Base-by-base conservation (phyloP, 2,888 invertebrate species). In the Scrobipalpa costella region DNA sequence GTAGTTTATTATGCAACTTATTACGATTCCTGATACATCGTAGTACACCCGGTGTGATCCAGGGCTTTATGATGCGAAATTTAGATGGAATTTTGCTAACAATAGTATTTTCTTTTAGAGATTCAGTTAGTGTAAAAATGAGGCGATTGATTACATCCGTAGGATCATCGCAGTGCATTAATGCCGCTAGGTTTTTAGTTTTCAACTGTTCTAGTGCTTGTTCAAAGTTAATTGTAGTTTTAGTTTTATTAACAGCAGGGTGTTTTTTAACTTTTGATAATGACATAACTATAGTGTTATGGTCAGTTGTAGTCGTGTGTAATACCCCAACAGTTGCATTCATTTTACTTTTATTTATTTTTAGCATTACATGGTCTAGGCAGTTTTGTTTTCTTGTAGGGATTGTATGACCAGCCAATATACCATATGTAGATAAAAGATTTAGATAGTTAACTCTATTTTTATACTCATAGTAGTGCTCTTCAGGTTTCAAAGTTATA, bases 371-470 rank as follows among this genome's bases (percentile, higher is more conserved):
- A 15, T 50, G 50, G 17, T 50, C 50, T 17, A 50, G 11, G 17
- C 50, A 50, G 15, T 50, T 50, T 15, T 17, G 7, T 2, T 17
- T 11, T 50, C 50, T n/a, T 3, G 50, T 50, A 15, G 50, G 15
- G 5, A 50, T 8, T 50, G 50, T 50, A 50, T 50, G 50, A 17
- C 50, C 50, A 50, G 50, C 50, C 3, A 50, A 17, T 19, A 50
- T 50, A 11, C 50, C 50, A 50, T 50, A 50, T 17, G 11, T 19
- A n/a, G 55, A 55, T 2, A 55, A n/a, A 17, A 27, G 3, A 55
- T 55, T 55, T 13, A 55, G n/a, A 27, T 55, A 55, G n/a, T 13
- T 55, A 27, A 11, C 19, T 55, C 55, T 50, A n/a, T 50, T 50
- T n/a, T 19, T 50, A 8, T 13, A 50, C 5, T 50, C 19, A 11